A percentile compares a stretch with the other conserved stretches of the same genome.
phyloP scores from a whole-genome alignment of 2,888 invertebrate species.

The Dermolepida albohirtum region DNA sequence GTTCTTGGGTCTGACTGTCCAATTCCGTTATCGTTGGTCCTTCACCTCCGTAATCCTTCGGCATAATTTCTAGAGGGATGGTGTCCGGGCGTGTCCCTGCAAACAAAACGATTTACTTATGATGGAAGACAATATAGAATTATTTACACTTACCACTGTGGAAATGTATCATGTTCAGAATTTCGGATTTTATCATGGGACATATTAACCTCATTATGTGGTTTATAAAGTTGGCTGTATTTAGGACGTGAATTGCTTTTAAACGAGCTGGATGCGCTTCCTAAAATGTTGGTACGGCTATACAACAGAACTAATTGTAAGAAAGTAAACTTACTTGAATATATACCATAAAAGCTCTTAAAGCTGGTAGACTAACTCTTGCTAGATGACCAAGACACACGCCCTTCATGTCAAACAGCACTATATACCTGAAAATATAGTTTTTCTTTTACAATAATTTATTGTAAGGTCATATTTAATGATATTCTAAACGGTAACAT shows the following conservation, averaged over 20 bases:
- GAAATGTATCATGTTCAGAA: slow-evolving; percentile 72
- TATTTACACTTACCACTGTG: slow-evolving; percentile 58
- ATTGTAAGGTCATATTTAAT: too few relatives aligned
- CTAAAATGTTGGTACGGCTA: slow-evolving; percentile 58
- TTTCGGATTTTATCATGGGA: slow-evolving; percentile 73
- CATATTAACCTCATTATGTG: slow-evolving; percentile 76
- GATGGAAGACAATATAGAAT: slow-evolving; percentile 8
- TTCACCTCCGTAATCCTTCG: slow-evolving; percentile 74
- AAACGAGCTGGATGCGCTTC: slow-evolving; percentile 76
- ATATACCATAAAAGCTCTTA: slow-evolving; percentile 75
- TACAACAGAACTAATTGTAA: slow-evolving; percentile 1
- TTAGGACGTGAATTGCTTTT: slow-evolving; percentile 75
- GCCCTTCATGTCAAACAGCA: slow-evolving; percentile 77
- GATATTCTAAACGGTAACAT: too few relatives aligned
- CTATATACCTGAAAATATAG: slow-evolving; percentile 69
- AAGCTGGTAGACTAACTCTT: slow-evolving; percentile 72
- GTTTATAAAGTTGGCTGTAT: slow-evolving; percentile 76
- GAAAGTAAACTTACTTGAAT: slow-evolving; percentile 70
- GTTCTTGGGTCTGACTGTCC: slow-evolving; percentile 68
- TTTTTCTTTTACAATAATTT: not conserved
- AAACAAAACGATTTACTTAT: slow-evolving; percentile 22
- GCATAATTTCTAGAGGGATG: slow-evolving; percentile 62
- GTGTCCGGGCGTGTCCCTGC: slow-evolving; percentile 59
- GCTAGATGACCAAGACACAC: slow-evolving; percentile 75
- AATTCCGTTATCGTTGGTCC: slow-evolving; percentile 69